phyloP scores from a whole-genome alignment of 2,113 vertebrate species.

The Paradisaea rubra region DNA sequence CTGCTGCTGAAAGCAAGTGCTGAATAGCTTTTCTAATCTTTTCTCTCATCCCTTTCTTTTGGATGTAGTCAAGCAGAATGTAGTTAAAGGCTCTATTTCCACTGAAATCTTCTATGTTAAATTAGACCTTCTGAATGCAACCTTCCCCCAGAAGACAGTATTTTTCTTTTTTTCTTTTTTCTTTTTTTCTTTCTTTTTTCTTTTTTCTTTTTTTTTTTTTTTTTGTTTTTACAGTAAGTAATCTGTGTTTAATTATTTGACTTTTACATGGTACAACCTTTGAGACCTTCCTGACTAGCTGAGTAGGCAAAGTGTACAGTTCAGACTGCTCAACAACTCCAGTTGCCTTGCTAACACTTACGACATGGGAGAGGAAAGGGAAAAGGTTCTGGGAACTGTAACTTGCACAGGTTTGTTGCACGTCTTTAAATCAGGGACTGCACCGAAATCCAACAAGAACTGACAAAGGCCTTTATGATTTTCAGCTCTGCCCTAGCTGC shows the following conservation, averaged over 20 bases:
- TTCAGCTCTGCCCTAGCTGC: background rate
- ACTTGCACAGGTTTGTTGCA: background rate
- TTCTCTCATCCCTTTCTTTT: constrained; percentile 63
- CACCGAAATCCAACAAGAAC: background rate
- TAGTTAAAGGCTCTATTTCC: constrained; percentile 69
- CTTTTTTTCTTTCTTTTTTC: background rate
- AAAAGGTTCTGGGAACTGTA: background rate
- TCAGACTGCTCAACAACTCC: background rate
- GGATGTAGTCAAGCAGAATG: constrained; percentile 71
- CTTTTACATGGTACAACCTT: constrained; percentile 58
- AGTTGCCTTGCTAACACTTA: background rate
- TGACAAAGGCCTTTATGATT: background rate
- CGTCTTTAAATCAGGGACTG: background rate
- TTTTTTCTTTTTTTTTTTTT: background rate
- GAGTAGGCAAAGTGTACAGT: background rate
- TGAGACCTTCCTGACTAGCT: constrained; percentile 45
- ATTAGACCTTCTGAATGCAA: constrained; percentile 61
- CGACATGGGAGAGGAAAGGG: background rate
- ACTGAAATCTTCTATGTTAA: constrained; percentile 62
- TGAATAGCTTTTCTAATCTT: constrained; percentile 66
- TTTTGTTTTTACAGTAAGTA: constrained; percentile 33
- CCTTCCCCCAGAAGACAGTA: constrained; percentile 37
- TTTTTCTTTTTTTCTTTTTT: background rate
- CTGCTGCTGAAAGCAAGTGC: constrained; percentile 37
- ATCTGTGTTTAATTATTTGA: constrained; percentile 69